Conservation (phyloP, 2,888 invertebrate genomes). For the Pristionchus entomophagus region DNA sequence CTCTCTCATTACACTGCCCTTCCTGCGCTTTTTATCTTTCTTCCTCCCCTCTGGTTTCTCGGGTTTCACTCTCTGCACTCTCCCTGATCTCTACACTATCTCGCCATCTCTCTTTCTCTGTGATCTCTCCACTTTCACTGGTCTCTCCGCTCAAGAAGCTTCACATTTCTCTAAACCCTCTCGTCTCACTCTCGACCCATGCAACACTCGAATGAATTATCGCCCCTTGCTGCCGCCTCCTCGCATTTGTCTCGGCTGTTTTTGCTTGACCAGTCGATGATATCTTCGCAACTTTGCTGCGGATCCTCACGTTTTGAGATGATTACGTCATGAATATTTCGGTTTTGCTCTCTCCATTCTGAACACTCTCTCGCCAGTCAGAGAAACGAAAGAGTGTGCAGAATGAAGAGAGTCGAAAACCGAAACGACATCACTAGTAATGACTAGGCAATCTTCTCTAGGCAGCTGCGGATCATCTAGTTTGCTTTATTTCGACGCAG, state of each 20-base stretch:
- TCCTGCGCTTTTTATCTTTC: background rate
- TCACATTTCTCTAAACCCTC: background rate
- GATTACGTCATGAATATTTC: no score
- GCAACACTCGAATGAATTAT: conserved; percentile 38
- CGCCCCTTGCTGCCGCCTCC: no score
- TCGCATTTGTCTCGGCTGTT: background rate
- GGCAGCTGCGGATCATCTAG: no score
- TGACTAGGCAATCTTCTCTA: no score
- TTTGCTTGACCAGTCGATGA: background rate
- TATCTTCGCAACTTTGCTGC: background rate
- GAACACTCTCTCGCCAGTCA: background rate
- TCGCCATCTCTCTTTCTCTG: conserved; percentile 7
- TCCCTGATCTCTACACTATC: background rate
- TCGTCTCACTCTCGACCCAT: background rate
- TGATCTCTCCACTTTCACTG: background rate
- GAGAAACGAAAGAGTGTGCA: no score
- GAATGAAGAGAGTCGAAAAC: no score
- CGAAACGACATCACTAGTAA: no score
- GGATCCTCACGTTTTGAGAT: background rate
- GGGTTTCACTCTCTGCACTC: background rate
- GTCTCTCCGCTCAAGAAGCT: background rate
- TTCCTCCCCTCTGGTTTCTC: conserved; percentile 8
- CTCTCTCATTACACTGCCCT: background rate
- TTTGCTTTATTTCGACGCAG: no score
- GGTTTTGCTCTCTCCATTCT: no score